phyloP scores from a whole-genome alignment of 2,797 vertebrate species.

The Lagocephalus sceleratus region DNA sequence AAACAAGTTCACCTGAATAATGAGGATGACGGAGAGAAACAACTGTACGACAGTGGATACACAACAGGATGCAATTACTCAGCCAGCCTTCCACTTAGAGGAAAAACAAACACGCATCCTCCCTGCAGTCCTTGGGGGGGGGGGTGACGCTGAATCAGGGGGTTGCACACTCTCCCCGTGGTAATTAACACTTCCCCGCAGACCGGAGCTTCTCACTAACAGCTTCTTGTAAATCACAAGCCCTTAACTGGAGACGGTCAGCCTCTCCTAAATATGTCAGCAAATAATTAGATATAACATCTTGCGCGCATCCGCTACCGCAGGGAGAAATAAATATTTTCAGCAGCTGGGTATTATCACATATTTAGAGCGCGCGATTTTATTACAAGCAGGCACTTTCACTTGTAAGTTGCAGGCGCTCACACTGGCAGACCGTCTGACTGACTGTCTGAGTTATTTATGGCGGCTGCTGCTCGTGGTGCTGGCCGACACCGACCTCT shows the following conservation, averaged over 20 bases:
- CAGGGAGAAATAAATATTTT: too few species aligned
- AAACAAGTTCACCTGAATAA: conserved; percentile 15
- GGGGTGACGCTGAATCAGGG: conserved; percentile 16
- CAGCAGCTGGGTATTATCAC: too few species aligned
- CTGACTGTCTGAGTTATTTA: conserved; percentile 39
- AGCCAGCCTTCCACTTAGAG: conserved; percentile 22
- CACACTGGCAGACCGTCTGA: conserved; percentile 26
- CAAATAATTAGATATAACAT: conserved; percentile 1
- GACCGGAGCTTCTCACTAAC: conserved; percentile 28
- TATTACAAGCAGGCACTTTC: conserved; percentile 14
- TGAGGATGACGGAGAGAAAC: background rate
- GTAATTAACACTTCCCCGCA: conserved; percentile 54
- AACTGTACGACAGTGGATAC: conserved; percentile 8
- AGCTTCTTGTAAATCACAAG: conserved; percentile 45
- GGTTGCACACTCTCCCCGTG: conserved; percentile 30
- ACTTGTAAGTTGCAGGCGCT: conserved; percentile 14
- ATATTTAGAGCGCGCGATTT: too few species aligned
- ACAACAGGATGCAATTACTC: conserved; percentile 7
- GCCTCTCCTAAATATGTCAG: conserved; percentile 3
- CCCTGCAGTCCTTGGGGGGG: conserved; percentile 15
- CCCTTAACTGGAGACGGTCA: conserved; percentile 26
- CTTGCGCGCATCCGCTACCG: background rate
- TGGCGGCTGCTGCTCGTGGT: conserved; percentile 22
- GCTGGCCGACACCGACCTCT: conserved; percentile 12
- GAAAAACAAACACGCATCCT: conserved; percentile 37